These are phyloP conservation scores for Poeciliopsis gracilis DNA, from an alignment of 2,797 vertebrate species.

Conservation along the genomic window DNA sequence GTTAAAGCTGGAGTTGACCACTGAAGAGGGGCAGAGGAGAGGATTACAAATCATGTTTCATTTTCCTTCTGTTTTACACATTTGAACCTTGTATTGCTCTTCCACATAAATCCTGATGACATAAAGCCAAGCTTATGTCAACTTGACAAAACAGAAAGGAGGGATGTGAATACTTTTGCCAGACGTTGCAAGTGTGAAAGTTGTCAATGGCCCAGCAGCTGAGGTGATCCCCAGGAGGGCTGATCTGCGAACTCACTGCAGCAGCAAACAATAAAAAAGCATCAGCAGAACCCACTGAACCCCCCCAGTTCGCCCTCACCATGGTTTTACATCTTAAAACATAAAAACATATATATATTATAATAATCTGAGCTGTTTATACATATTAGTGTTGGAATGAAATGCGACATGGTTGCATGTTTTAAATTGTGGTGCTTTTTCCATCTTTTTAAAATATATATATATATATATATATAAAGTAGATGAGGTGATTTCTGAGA, in stretches of 20 bases:
- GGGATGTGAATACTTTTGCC: not conserved
- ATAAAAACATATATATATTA: not conserved
- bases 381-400: not conserved
- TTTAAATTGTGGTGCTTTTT: not conserved
- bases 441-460: no score
- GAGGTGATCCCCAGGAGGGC: slow-evolving; percentile 57
- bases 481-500: not conserved
- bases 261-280: slow-evolving; percentile 57
- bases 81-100: not conserved
- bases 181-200: slow-evolving; percentile 19
- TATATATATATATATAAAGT: not conserved
- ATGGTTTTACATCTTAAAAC: not conserved
- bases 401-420: not conserved
- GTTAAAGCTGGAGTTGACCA: not conserved
- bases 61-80: not conserved
- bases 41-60: not conserved
- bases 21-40: not conserved
- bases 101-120: not conserved
- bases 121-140: not conserved
- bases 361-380: not conserved
- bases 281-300: slow-evolving; percentile 72
- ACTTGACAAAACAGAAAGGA: not conserved
- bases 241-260: slow-evolving; percentile 82
- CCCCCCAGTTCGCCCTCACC: slow-evolving; percentile 19
- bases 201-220: slow-evolving; percentile 65